These are phyloP conservation scores for Virgularia gustaviana DNA, from an alignment of 92 coral and sea anemone genomes.

Conservation along the genomic window DNA sequence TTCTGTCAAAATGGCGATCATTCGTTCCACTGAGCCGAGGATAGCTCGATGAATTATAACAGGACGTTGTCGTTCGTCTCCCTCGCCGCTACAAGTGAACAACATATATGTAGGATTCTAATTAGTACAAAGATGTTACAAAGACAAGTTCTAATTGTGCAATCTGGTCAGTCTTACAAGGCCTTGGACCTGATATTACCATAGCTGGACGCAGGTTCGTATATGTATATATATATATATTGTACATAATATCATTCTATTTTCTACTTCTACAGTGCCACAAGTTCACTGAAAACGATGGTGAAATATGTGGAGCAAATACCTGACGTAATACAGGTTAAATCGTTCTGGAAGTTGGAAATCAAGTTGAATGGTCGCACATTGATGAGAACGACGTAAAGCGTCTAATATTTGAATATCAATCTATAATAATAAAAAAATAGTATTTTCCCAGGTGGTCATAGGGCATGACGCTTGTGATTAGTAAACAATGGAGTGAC, in stretches of 20 bases:
- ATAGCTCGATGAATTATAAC: conserved; percentile 96
- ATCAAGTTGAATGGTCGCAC: conserved; percentile 98
- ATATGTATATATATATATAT: too few relatives aligned
- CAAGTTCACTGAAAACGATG: too few relatives aligned
- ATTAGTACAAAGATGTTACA: too few relatives aligned
- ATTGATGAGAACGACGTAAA: conserved; percentile 82
- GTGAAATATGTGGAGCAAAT: too few relatives aligned
- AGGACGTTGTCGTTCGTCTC: conserved; percentile 88
- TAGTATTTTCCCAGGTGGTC: too few relatives aligned
- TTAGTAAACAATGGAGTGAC: too few relatives aligned
- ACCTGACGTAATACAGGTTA: conserved; percentile 77
- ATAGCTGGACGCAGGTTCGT: background rate
- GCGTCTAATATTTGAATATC: conserved; percentile 96
- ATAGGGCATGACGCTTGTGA: too few relatives aligned
- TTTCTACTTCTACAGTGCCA: too few relatives aligned
- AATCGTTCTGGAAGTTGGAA: conserved; percentile 96
- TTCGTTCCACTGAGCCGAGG: conserved; percentile 94
- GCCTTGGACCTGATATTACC: too few relatives aligned
- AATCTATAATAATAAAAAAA: conserved; percentile 52
- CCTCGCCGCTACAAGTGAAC: conserved; percentile 83
- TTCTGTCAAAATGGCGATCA: conserved; percentile 97
- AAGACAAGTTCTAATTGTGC: too few relatives aligned
- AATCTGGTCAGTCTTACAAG: too few relatives aligned
- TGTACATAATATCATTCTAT: background rate
- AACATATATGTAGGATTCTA: too few relatives aligned